Percentiles rank a stretch among this genome's conserved stretches.
Evolutionary conservation across 2,888 invertebrate species (phyloP).

Genomic region (Hydraecia micacea): DNA sequence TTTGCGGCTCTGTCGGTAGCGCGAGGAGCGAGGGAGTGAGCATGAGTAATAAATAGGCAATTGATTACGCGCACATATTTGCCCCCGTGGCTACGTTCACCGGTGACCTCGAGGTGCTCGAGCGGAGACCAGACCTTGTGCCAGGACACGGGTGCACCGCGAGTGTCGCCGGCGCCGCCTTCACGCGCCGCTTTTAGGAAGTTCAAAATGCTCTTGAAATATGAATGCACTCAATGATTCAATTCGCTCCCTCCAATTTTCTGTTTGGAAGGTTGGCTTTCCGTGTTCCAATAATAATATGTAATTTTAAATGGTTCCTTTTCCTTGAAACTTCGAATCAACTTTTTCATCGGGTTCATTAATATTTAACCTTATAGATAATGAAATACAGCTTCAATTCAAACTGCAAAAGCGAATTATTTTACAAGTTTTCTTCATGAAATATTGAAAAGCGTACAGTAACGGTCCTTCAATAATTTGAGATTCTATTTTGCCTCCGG

Average conservation of each 20-base stretch:
- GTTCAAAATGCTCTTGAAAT: slow-evolving; percentile 70
- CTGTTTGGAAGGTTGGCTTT: slow-evolving; percentile 25
- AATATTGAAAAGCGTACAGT: not conserved
- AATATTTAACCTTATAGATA: not conserved
- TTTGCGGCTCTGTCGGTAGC: slow-evolving; percentile 52
- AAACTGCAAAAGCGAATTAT: not conserved
- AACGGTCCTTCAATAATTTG: slow-evolving; percentile 16
- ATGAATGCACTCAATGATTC: slow-evolving; percentile 48
- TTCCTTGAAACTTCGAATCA: slow-evolving; percentile 23
- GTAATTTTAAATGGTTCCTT: slow-evolving; percentile 14
- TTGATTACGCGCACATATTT: slow-evolving; percentile 79
- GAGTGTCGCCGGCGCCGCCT: slow-evolving; percentile 65
- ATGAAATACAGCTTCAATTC: not conserved
- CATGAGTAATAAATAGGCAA: slow-evolving; percentile 66
- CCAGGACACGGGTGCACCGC: slow-evolving; percentile 75
- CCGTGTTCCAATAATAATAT: slow-evolving; percentile 47
- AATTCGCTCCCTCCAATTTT: slow-evolving; percentile 32
- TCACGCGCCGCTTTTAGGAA: slow-evolving; percentile 69
- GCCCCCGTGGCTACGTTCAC: slow-evolving; percentile 82
- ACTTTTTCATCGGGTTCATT: not conserved
- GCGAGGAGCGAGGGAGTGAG: slow-evolving; percentile 62
- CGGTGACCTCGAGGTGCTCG: slow-evolving; percentile 82
- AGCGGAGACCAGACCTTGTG: slow-evolving; percentile 82
- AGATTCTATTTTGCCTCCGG: slow-evolving; percentile 11
- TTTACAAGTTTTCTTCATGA: not conserved